Evolutionary conservation across 2,888 invertebrate species (phyloP).

Genomic region (Nysson spinosus): DNA sequence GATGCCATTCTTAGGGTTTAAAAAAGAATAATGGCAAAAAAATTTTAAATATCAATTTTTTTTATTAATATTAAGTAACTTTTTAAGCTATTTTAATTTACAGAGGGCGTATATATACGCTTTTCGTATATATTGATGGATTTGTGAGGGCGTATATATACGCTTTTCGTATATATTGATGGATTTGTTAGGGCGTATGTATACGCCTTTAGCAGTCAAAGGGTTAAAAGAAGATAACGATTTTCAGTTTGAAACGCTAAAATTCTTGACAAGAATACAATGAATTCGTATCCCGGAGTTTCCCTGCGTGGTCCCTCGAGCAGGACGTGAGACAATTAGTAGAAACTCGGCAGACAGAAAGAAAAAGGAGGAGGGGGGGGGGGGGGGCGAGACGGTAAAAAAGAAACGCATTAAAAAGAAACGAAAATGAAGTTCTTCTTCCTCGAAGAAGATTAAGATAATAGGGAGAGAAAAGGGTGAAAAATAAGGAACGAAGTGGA

Average conservation of each 20-base stretch:
- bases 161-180: no score
- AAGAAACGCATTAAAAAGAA: background rate
- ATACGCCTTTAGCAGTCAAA: no score
- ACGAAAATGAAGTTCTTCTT: background rate
- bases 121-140: no score
- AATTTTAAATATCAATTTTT: no score
- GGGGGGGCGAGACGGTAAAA: background rate
- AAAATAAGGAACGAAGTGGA: background rate
- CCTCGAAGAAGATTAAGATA: background rate
- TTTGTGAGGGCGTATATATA: no score
- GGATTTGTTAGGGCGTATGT: no score
- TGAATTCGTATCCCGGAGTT: conserved; percentile 17
- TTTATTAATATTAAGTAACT: no score
- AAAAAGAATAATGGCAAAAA: no score
- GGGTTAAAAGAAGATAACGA: no score
- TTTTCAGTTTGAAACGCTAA: conserved; percentile 19
- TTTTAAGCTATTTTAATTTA: no score
- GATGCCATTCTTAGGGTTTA: no score
- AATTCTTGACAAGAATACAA: conserved; percentile 19
- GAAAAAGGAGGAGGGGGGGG: background rate
- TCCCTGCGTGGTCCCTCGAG: conserved; percentile 9
- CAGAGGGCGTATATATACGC: no score
- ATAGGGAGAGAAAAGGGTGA: background rate
- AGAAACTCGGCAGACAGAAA: background rate
- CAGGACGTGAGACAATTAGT: conserved; percentile 34